Evolutionary conservation across 2,113 vertebrate species (phyloP).

Genomic region (Xenus cinereus): DNA sequence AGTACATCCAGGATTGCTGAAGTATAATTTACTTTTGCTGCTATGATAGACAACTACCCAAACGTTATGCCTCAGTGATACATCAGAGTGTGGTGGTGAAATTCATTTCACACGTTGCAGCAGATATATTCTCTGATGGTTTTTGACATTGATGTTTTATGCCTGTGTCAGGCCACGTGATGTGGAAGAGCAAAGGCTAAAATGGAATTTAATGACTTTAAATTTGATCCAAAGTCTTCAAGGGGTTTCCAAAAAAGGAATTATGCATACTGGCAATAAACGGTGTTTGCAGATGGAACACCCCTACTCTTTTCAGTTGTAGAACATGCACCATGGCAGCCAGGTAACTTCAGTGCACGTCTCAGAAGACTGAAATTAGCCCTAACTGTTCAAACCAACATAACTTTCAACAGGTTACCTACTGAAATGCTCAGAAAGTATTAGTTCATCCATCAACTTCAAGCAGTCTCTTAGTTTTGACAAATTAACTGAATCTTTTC

Average conservation of each 20-base stretch:
- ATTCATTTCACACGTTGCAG: not conserved
- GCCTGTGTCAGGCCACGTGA: not conserved
- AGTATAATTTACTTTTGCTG: conserved; percentile 3
- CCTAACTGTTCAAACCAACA: not conserved
- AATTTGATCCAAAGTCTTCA: not conserved
- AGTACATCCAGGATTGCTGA: not conserved
- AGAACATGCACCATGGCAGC: not conserved
- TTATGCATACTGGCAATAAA: not conserved
- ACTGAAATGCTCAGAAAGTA: not conserved
- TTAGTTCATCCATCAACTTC: not conserved
- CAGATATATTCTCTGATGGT: not conserved
- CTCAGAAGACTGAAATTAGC: not conserved
- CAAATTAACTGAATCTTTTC: not conserved
- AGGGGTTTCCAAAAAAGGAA: not conserved
- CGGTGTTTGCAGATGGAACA: not conserved
- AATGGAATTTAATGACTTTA: not conserved
- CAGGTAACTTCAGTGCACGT: not conserved
- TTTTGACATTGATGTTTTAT: not conserved
- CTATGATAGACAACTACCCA: not conserved
- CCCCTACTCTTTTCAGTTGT: not conserved
- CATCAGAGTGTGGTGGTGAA: not conserved
- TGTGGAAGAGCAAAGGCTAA: not conserved
- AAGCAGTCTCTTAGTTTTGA: not conserved
- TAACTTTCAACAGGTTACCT: not conserved
- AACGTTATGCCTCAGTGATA: not conserved